Evolutionary conservation across 92 coral and sea anemone species (phyloP), one percentile per base, ranked within the genome.

Genomic region (Porites rus): DNA sequence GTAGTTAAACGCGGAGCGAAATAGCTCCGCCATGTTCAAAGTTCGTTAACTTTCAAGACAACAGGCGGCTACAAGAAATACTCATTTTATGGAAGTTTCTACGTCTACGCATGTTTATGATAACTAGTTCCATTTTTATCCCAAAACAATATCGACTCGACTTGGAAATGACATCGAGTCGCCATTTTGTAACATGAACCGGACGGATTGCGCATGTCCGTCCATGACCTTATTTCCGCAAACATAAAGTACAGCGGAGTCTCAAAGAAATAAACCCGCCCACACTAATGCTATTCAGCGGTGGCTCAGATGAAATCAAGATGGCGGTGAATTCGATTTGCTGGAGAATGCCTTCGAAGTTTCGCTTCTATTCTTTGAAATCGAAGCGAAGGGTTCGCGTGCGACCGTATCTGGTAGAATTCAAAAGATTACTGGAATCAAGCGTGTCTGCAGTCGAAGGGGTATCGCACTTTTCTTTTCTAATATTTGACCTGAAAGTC

Each of bases 301-400:
- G 92, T 71, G 65, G 17, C 20, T 72, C 43, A 31, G 46, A 74
- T 1, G 60, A 74, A 72, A 75, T 80, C 93, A 94, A 94, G 79
- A 94, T 94, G 98, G 98, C 98, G 98, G 98, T 84, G 80, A 94
- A 94, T 91, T 94, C 98, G 91, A 94, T 94, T 92, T 94, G 90
- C 65, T 94, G 96, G 96, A 79, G 81, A 78, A 60, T 94, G 78
- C 96, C 98, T 8, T 74, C 93, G 5, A 94, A 89, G 70, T 94
- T 90, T 77, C 89, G 94, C 46, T 90, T 92, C 81, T 93, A 83
- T 75, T 94, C 98, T 56, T 77, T 77, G 19, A 88, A 89, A 72
- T 81, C 85, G 21, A 88, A 94, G 75, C 80, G 92, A 19, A 92
- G 86, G 63, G 82, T 92, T 13, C 88, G 80, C 22, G 86, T 94